Base-by-base conservation (phyloP, 2,888 invertebrate species). In the Campaea margaritaria region DNA sequence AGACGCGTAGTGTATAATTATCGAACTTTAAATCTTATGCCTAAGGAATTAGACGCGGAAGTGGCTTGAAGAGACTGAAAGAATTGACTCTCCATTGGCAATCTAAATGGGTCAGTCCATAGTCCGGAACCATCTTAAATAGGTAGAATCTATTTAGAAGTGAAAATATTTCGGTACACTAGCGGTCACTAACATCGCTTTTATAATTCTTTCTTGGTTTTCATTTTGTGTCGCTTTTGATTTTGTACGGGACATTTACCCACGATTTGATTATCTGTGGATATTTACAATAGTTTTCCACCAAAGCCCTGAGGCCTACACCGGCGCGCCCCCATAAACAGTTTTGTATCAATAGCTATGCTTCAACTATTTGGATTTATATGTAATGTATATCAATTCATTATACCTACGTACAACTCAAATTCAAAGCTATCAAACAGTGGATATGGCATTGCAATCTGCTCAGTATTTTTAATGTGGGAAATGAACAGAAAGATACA, bases 81-180 rank as follows among this genome's bases (percentile, higher is more conserved):
- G 66, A 66, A 84, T 83, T 80, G 81, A 79, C 79, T 83, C 79
- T 83, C 76, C 41, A 41, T 27, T 27, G 67, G 47, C 51, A 48
- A 76, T 80, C 78, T 74, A 86, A 83, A 75, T 87, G 76, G 86
- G 87, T 85, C 84, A 21, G 43, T 12, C 15, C 13, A 14, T 11
- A 83, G 72, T 73, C 73, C 81, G 85, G 84, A 87, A 85, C 79
- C 74, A 66, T 70, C 65, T 66, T n/a, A n/a, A n/a, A 73, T 62
- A n/a, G n/a, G n/a, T n/a, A n/a, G 65, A 66, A 73, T 83, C 83
- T 85, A 84, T 83, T 82, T 79, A 76, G 39, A 73, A 70, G 67
- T 60, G 66, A 61, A 70, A 76, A 72, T 70, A 67, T 68, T 63
- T 64, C 62, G 65, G 68, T 62, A 41, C 48, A 27, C 50, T 8